Conservation (phyloP, 2,888 invertebrate genomes). For the Coleophora flavipennella region DNA sequence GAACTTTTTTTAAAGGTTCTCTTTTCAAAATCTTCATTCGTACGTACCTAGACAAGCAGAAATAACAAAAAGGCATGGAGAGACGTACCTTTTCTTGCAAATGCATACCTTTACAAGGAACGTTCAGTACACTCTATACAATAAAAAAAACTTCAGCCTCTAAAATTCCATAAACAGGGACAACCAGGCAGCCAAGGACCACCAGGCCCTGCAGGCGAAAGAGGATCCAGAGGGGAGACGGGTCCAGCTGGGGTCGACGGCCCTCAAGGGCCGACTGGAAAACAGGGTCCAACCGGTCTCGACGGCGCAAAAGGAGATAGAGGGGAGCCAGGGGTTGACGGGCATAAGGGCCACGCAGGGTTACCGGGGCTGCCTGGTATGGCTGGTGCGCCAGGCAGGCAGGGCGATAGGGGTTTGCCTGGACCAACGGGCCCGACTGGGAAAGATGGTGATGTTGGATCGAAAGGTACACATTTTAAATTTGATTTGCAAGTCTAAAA, state of each 20-base stretch:
- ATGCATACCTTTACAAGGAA: too few relatives aligned
- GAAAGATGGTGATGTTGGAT: slow-evolving; percentile 82
- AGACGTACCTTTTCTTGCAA: too few relatives aligned
- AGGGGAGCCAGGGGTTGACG: slow-evolving; percentile 78
- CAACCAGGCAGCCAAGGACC: slow-evolving; percentile 77
- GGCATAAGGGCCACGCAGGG: slow-evolving; percentile 87
- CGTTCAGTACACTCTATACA: too few relatives aligned
- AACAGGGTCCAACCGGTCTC: slow-evolving; percentile 81
- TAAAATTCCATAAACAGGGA: slow-evolving; percentile 66
- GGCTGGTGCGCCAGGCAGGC: slow-evolving; percentile 76
- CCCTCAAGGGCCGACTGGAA: slow-evolving; percentile 82
- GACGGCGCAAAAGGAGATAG: slow-evolving; percentile 79
- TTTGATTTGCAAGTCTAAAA: too few relatives aligned
- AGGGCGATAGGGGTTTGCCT: slow-evolving; percentile 79
- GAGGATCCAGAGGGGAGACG: slow-evolving; percentile 79
- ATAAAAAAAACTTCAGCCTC: too few relatives aligned
- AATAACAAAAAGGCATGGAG: too few relatives aligned
- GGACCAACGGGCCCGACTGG: slow-evolving; percentile 79
- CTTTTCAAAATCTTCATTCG: too few relatives aligned
- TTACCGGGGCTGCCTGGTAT: slow-evolving; percentile 86
- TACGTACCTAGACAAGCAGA: too few relatives aligned
- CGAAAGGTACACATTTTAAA: slow-evolving; percentile 72
- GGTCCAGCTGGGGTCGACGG: slow-evolving; percentile 85
- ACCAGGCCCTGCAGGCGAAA: slow-evolving; percentile 79
- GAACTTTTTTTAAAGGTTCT: too few relatives aligned